Evolutionary conservation across 2,797 vertebrate species (phyloP), one percentile per base, ranked within the genome.

Genomic region (Galaxias olidus): DNA sequence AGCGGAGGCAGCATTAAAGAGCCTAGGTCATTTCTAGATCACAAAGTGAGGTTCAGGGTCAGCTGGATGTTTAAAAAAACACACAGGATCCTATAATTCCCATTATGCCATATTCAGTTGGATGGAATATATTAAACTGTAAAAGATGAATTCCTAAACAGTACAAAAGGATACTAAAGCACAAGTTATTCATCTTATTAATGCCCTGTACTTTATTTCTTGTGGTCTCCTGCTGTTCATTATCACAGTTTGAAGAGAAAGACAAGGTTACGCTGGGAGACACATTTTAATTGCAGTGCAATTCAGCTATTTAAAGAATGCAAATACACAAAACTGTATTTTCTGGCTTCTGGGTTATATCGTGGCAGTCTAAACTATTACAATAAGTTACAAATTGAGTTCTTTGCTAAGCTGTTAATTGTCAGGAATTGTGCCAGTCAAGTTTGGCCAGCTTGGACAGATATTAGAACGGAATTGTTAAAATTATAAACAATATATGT

Each of bases 151-250:
- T 14, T 5, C 19, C n/a, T 30, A 30, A 20, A 55, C n/a, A 41
- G 20, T 55, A 12, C 53, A 8, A 8, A 8, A 30, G 18, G 53
- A 55, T 6, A 11, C 20, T 41, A 14, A 12, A 47, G 45, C 13
- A 44, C 14, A 63, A 53, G 15, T 19, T 61, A 42, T 42, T 74
- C 63, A 75, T 19, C 40, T 64, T 62, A 65, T 75, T 69, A 55
- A 75, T 72, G 14, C 69, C 59, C 76, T 67, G 59, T 81, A 70
- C 61, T 74, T 69, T 67, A 77, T 70, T 75, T 75, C 75, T 74
- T 63, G 44, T 9, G 79, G 76, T 43, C 19, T 49, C 53, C 44
- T 8, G 18, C 20, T 72, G 67, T 76, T 84, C 73, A 76, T 74
- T 44, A 10, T 77, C 15, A 66, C 68, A 77, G 60, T 80, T 73